Evolutionary conservation across 1,140 invertebrate genomes (phyloP).

Genomic region (Rhopalosiphum maidis): DNA sequence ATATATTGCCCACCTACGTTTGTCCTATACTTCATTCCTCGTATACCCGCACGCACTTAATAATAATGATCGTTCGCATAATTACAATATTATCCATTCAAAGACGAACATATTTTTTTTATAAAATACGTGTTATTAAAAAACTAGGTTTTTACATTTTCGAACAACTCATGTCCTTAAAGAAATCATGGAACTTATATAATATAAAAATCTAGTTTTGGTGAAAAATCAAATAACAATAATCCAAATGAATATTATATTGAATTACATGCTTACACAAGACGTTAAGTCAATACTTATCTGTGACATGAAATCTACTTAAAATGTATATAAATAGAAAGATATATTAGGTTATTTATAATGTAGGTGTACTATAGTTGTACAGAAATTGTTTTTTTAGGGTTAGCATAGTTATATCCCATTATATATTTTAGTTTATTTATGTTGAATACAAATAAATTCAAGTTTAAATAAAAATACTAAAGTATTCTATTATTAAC

Average conservation of each 20-base stretch:
- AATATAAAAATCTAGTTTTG: background rate
- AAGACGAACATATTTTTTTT: background rate
- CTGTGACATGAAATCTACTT: background rate
- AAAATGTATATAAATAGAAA: background rate
- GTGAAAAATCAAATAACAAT: background rate
- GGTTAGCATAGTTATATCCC: background rate
- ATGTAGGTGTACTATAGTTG: background rate
- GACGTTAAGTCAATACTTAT: background rate
- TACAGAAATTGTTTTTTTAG: background rate
- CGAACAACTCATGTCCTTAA: background rate
- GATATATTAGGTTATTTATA: background rate
- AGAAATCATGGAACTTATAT: background rate
- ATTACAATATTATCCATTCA: background rate
- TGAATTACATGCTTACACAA: background rate
- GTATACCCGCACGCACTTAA: background rate
- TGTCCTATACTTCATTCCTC: background rate
- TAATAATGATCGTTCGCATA: background rate
- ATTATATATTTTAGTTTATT: background rate
- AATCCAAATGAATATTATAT: background rate
- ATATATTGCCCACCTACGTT: background rate
- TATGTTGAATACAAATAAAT: background rate
- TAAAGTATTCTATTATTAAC: background rate
- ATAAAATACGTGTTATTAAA: background rate
- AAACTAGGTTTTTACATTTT: background rate
- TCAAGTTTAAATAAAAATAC: background rate